phyloP scores from a whole-genome alignment of 2,888 invertebrate species.

The Eudemis profundana region DNA sequence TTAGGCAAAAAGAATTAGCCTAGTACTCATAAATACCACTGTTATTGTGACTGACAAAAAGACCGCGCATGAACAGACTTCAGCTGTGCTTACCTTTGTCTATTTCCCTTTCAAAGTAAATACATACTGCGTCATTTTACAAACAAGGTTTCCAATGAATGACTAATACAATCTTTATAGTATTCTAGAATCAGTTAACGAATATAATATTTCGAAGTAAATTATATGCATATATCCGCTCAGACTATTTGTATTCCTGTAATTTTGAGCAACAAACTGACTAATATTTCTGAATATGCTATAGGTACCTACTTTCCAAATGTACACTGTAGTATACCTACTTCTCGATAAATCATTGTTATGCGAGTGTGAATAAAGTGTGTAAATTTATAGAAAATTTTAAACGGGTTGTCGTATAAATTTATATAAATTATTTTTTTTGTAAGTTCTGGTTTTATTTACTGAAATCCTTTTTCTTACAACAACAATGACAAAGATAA shows the following conservation, averaged over 20 bases:
- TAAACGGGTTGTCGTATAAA: conserved; percentile 79
- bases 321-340: conserved; percentile 39
- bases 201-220: too few relatives aligned
- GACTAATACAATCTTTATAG: too few relatives aligned
- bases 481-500: neutral
- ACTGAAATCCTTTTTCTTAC: conserved; percentile 16
- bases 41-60: neutral
- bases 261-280: neutral
- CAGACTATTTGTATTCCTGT: neutral
- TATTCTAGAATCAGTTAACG: too few relatives aligned
- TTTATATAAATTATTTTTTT: conserved; percentile 81
- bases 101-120: too few relatives aligned
- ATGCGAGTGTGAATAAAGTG: conserved; percentile 63
- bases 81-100: neutral
- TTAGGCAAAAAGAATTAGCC: neutral
- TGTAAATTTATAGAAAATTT: conserved; percentile 51
- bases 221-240: neutral
- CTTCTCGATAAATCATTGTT: conserved; percentile 44
- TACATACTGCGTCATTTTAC: neutral
- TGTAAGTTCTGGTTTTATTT: conserved; percentile 62
- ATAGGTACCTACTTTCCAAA: conserved; percentile 32
- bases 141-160: neutral
- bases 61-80: neutral
- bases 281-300: conserved; percentile 10
- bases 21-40: neutral